Percentiles rank a stretch among this genome's conserved stretches.
phyloP scores from a whole-genome alignment of 2,797 vertebrate genomes.

The Discoglossus pictus region DNA sequence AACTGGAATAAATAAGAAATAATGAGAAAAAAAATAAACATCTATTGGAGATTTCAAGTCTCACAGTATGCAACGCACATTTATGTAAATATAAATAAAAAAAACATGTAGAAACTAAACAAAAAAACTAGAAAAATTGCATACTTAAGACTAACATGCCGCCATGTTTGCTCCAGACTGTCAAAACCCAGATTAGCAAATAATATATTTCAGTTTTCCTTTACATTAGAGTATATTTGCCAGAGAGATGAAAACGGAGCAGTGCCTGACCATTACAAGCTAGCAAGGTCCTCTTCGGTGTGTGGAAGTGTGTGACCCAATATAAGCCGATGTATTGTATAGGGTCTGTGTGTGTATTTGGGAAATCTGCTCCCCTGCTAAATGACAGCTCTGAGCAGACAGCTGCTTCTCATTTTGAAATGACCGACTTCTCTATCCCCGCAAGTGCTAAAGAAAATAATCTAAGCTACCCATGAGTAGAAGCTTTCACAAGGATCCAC shows the following conservation, averaged over 20 bases:
- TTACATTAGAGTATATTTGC: no score
- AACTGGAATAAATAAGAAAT: no score
- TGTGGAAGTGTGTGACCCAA: constrained; percentile 28
- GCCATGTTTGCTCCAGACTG: no score
- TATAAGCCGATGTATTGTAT: constrained; percentile 33
- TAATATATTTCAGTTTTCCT: no score
- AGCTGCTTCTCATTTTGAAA: constrained; percentile 82
- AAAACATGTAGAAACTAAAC: no score
- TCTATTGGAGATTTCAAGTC: no score
- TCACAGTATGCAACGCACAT: no score
- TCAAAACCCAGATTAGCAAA: no score
- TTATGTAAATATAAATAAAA: no score
- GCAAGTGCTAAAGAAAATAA: constrained; percentile 80
- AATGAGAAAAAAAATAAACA: no score
- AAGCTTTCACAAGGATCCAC: constrained; percentile 69
- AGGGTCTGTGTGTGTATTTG: constrained; percentile 59
- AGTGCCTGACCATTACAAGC: neutral
- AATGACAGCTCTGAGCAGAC: constrained; percentile 69
- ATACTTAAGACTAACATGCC: no score
- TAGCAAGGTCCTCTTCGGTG: constrained; percentile 2
- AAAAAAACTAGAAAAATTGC: no score
- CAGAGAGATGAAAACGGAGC: neutral
- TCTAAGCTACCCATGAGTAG: constrained; percentile 72
- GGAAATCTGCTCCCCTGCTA: constrained; percentile 61
- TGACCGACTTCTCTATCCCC: constrained; percentile 71